Evolutionary conservation across 2,797 vertebrate genomes (phyloP).

Genomic region (Sciurus vulgaris): DNA sequence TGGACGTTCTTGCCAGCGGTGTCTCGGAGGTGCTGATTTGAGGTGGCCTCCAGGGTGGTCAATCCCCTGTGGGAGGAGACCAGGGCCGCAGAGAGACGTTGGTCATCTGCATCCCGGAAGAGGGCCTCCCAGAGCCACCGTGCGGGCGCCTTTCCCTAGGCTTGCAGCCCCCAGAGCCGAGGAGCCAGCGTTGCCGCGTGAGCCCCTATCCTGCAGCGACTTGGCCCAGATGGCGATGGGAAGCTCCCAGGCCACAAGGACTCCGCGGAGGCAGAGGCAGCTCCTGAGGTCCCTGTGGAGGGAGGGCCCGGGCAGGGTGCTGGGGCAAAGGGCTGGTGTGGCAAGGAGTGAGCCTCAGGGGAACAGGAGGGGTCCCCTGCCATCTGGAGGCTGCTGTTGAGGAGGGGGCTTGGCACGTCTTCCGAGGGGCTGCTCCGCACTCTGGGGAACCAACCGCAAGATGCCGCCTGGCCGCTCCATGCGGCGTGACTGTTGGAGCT

Average conservation of each 20-base stretch:
- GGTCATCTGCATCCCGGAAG: background rate
- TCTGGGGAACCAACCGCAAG: too few species aligned
- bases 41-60: background rate
- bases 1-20: background rate
- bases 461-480: background rate
- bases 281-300: background rate
- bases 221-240: background rate
- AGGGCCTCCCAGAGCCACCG: accelerated
- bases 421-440: accelerated
- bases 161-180: background rate
- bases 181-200: too few species aligned
- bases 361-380: accelerated
- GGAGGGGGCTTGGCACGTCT: too few species aligned
- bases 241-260: background rate
- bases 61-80: too few species aligned
- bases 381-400: background rate
- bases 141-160: background rate
- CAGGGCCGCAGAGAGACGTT: accelerated
- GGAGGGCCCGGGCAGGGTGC: accelerated
- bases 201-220: accelerated
- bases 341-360: background rate
- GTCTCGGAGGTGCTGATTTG: background rate
- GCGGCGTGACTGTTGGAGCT: too few species aligned
- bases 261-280: too few species aligned
- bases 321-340: accelerated